A percentile compares a stretch with the other conserved stretches of the same genome.
Evolutionary conservation across 1,140 invertebrate species (phyloP).

Genomic region (Limonius californicus): DNA sequence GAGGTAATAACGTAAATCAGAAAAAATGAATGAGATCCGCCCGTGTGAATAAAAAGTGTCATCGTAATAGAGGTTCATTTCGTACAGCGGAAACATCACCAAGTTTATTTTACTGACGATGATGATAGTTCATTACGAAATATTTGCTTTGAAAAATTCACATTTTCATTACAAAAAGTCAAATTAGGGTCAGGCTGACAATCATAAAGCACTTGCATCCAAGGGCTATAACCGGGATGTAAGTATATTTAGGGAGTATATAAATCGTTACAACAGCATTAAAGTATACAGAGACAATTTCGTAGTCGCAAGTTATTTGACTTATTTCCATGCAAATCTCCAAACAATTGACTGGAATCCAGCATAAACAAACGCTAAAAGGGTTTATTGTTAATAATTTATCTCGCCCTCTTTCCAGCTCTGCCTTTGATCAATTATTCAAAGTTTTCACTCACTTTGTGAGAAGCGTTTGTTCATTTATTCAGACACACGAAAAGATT

Average conservation of each 20-base stretch:
- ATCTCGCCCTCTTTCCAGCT: conserved; percentile 9
- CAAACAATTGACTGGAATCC: conserved; percentile 20
- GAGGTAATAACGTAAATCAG: conserved; percentile 10
- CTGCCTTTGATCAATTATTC: conserved; percentile 23
- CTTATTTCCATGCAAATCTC: too few species aligned
- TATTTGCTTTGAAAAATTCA: too few species aligned
- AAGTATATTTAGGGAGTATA: too few species aligned
- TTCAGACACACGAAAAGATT: conserved; percentile 14
- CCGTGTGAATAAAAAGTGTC: conserved; percentile 8
- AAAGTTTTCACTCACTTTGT: conserved; percentile 24
- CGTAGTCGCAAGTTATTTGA: too few species aligned
- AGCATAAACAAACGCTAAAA: conserved; percentile 23
- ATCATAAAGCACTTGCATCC: too few species aligned
- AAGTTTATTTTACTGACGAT: background rate
- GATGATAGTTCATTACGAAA: background rate
- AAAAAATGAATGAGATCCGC: conserved; percentile 5
- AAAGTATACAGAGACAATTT: too few species aligned
- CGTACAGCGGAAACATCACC: background rate
- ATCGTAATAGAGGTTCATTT: conserved; percentile 1
- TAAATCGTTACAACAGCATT: too few species aligned
- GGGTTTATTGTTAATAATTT: conserved; percentile 24
- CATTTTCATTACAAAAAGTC: too few species aligned
- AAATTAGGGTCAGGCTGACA: too few species aligned
- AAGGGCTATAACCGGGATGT: too few species aligned
- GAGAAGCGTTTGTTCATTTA: conserved; percentile 20